Conservation (phyloP, 2,888 invertebrate genomes). For the Stenoptilia bipunctidactyla region DNA sequence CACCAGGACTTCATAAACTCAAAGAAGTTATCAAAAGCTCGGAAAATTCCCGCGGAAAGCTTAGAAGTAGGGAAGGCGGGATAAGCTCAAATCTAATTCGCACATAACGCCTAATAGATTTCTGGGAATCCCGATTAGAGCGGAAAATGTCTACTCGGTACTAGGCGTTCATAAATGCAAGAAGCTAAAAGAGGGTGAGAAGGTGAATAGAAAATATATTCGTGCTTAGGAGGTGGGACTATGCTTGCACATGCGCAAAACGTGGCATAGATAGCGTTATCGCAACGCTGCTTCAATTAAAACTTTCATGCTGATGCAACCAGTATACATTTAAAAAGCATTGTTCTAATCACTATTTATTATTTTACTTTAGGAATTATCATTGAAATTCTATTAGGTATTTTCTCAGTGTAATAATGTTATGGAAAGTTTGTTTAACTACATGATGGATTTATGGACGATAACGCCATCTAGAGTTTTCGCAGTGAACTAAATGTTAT, state of each 20-base stretch:
- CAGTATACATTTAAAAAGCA: no score
- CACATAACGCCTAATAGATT: conserved; percentile 42
- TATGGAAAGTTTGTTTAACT: no score
- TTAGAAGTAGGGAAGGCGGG: conserved; percentile 17
- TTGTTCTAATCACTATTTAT: no score
- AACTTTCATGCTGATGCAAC: no score
- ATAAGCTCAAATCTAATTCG: conserved; percentile 50
- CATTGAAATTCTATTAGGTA: no score
- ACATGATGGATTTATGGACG: no score
- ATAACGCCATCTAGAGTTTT: no score
- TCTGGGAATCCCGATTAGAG: conserved; percentile 68
- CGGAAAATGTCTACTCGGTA: conserved; percentile 66
- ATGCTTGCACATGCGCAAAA: conserved; percentile 30
- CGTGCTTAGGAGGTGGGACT: conserved; percentile 31
- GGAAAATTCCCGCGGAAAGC: conserved; percentile 20
- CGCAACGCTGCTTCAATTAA: no score
- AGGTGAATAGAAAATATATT: conserved; percentile 27
- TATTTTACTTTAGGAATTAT: no score
- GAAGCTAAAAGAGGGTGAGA: conserved; percentile 15
- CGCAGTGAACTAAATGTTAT: no score
- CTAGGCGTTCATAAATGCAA: conserved; percentile 35
- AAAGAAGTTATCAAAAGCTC: conserved; percentile 3
- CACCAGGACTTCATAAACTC: conserved; percentile 35
- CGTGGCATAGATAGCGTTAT: no score
- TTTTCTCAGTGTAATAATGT: no score